phyloP scores from a whole-genome alignment of 2,888 invertebrate species.

The Andricus curvator region DNA sequence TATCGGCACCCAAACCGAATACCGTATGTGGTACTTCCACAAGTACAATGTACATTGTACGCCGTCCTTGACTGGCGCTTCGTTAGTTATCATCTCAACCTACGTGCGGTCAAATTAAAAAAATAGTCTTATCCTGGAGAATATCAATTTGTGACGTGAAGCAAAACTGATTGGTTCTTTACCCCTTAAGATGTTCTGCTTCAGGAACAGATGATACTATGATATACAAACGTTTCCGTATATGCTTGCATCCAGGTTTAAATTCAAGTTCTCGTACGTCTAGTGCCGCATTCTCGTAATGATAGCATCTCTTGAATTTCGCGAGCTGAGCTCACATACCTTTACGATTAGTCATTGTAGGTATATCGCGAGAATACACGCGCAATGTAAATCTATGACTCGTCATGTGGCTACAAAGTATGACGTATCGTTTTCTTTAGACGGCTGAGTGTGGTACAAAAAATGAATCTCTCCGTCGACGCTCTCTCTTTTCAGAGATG shows the following conservation, averaged over 20 bases:
- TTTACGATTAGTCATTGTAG: constrained; percentile 12
- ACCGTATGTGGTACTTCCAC: constrained; percentile 8
- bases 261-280: background rate
- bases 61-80: constrained; percentile 21
- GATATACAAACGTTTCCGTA: constrained; percentile 11
- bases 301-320: constrained; percentile 30
- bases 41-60: background rate
- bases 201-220: background rate
- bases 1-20: constrained; percentile 20
- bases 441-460: constrained; percentile 13
- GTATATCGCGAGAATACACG: background rate
- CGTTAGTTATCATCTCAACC: constrained; percentile 27
- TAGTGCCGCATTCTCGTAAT: constrained; percentile 4
- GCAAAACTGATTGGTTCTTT: constrained; percentile 25
- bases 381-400: constrained; percentile 13
- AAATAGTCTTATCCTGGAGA: background rate
- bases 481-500: constrained; percentile 15
- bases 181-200: constrained; percentile 15
- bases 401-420: constrained; percentile 1
- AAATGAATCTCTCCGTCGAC: background rate
- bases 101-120: constrained; percentile 25
- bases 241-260: constrained; percentile 4
- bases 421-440: constrained; percentile 27
- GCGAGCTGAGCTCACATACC: background rate
- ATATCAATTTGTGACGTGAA: constrained; percentile 2